Evolutionary conservation across 2,113 vertebrate species (phyloP).

Genomic region (Rhadina sibilatrix): DNA sequence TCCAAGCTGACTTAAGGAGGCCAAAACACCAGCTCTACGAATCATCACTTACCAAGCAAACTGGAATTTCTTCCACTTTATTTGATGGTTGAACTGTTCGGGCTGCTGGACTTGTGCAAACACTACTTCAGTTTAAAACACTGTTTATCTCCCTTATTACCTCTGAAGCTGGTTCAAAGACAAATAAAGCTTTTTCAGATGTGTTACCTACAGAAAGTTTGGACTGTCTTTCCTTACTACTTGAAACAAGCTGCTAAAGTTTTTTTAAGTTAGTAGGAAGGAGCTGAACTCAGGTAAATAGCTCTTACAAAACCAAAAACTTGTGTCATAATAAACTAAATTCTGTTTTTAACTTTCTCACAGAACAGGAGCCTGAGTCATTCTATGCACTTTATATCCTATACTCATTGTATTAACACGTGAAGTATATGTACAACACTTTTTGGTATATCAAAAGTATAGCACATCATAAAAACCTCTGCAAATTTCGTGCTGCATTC

Average conservation of each 20-base stretch:
- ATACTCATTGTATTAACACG: neutral
- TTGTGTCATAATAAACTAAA: neutral
- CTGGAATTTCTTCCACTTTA: neutral
- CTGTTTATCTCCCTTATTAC: neutral
- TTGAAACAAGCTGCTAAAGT: neutral
- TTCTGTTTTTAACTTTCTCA: neutral
- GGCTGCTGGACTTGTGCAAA: neutral
- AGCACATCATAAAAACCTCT: neutral
- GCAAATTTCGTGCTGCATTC: neutral
- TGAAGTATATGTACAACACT: neutral
- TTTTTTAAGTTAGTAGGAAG: neutral
- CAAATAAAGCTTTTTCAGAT: neutral
- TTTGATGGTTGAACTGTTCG: neutral
- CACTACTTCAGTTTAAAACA: neutral
- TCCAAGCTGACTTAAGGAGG: neutral
- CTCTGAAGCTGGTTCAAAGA: neutral
- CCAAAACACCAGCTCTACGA: neutral
- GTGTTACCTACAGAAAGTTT: neutral
- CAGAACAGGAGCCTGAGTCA: neutral
- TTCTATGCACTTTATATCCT: neutral
- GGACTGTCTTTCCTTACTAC: neutral
- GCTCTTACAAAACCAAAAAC: neutral
- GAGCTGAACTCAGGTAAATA: neutral
- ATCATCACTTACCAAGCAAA: neutral
- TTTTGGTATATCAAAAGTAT: neutral